Conservation (phyloP, 2,113 vertebrate species). For the Plecturocebus donacophilus region DNA sequence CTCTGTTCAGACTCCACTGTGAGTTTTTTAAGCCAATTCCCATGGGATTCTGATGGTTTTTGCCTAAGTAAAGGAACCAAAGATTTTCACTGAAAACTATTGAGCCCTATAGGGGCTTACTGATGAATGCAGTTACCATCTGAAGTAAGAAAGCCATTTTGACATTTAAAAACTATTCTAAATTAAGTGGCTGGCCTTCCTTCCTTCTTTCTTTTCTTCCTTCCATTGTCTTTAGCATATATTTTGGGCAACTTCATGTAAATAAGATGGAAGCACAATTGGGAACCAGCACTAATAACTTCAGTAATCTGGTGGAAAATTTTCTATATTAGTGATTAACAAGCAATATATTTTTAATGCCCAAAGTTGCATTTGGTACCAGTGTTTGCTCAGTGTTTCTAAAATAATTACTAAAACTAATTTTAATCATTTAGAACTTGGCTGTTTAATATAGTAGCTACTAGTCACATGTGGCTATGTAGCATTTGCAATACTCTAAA, state of each 20-base stretch:
- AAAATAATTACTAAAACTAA: not conserved
- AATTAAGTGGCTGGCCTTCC: not conserved
- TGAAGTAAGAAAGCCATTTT: constrained; percentile 6
- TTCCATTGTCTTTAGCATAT: not conserved
- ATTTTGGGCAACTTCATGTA: not conserved
- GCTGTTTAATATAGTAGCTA: not conserved
- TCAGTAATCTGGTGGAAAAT: not conserved
- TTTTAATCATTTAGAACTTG: not conserved
- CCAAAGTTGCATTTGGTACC: not conserved
- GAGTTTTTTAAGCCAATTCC: not conserved
- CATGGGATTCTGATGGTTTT: not conserved
- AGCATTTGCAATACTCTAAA: not conserved
- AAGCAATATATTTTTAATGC: not conserved
- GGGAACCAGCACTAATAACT: not conserved
- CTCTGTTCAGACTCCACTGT: not conserved
- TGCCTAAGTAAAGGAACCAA: constrained; percentile 22
- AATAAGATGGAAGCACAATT: constrained; percentile 4
- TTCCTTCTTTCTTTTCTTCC: not conserved
- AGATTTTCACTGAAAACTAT: constrained; percentile 4
- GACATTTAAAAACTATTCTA: not conserved
- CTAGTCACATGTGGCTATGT: not conserved
- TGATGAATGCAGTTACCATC: not conserved
- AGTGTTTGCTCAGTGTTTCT: not conserved
- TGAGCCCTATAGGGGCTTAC: not conserved
- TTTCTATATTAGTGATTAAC: not conserved